Conservation (phyloP, 2,888 invertebrate species). For the Adineta ricciae region DNA sequence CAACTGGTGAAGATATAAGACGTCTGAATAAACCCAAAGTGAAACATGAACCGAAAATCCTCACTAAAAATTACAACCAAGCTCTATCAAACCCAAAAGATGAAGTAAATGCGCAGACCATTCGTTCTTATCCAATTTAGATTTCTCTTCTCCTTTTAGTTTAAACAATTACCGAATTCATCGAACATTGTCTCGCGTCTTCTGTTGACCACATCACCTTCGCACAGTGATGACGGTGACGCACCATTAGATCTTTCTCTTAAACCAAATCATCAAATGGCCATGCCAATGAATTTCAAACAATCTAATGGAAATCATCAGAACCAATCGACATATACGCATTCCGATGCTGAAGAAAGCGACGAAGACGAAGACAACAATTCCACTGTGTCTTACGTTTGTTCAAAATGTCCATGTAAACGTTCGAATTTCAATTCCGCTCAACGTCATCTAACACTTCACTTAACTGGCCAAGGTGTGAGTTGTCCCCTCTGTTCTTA, state of each 20-base stretch:
- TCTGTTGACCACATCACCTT: not conserved
- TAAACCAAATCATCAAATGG: not conserved
- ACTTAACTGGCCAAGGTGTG: not conserved
- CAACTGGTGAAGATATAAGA: not conserved
- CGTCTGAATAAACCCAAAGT: too few relatives aligned
- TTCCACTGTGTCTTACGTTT: not conserved
- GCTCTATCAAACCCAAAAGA: too few relatives aligned
- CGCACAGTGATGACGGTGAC: not conserved
- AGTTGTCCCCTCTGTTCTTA: not conserved
- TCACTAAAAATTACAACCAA: too few relatives aligned
- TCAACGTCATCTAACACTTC: not conserved
- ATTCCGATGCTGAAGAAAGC: too few relatives aligned
- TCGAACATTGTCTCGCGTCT: slow-evolving; percentile 11
- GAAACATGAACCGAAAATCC: too few relatives aligned
- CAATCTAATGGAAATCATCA: too few relatives aligned
- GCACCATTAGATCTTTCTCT: slow-evolving; percentile 7
- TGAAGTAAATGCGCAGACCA: not conserved
- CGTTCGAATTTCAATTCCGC: not conserved
- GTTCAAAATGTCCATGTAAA: slow-evolving; percentile 16
- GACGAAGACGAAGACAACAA: not conserved
- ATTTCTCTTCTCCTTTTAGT: not conserved
- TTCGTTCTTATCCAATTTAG: not conserved
- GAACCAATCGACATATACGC: too few relatives aligned
- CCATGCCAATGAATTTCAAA: too few relatives aligned
- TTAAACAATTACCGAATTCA: slow-evolving; percentile 17